Base-by-base conservation (phyloP, 2,888 invertebrate genomes). In the Rhagium mordax region DNA sequence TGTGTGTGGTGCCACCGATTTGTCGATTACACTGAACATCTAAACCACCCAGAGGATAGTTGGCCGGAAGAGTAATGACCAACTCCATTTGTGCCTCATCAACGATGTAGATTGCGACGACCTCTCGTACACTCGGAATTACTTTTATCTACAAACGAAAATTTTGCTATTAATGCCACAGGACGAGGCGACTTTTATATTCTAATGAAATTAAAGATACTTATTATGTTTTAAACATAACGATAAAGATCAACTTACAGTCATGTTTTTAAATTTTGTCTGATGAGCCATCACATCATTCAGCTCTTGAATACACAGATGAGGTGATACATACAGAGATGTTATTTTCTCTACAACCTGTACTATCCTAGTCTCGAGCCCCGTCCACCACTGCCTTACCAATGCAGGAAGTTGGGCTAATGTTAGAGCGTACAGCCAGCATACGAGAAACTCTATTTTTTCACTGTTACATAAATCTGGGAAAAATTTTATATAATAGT, bases 1-100 rank as follows among this genome's bases (percentile, higher is more conserved):
- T 94, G 84, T 94, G 93, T 0, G 91, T 89, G 4, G 91, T 90
- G 20, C 93, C 93, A n/a, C 92, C 92, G 75, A 94, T 92, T 82
- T 93, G 91, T 78, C 91, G 91, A 55, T 91, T 91, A 75, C 91
- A 91, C 71, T 93, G 91, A 0, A 97, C 94, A 55, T 90, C 91
- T 0, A 96, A 93, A 4, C 92, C 91, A 0, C 93, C 92, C 47
- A 98, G 90, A 0, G 98, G 98, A 90, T 97, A 95, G 88, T 97
- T 96, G 21, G 89, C 85, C 0, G 97, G 94, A 78, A 98, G 89
- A 59, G 91, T 89, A 79, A 98, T 93, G 21, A 91, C 89, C 75
- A 98, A 89, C 87, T 96, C 95, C 87, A 98, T 92, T 77, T 91
- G 91, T 0, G 93, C 92, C 77, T 96, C 96, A 82, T 96, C 97